Percentiles rank a stretch among this genome's conserved stretches.
These are phyloP conservation scores for Trachelipus rathkii DNA, from an alignment of 1,140 invertebrate species.

Conservation along the genomic window DNA sequence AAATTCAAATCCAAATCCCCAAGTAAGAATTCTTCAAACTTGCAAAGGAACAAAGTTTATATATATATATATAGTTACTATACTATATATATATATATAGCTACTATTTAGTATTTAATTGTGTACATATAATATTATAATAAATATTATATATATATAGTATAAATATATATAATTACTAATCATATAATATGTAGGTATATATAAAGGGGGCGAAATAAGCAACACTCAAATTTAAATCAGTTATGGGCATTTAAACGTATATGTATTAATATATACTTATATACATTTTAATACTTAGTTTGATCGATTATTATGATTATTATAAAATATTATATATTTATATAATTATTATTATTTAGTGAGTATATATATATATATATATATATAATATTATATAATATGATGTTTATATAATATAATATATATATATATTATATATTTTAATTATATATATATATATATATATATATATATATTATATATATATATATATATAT, in stretches of 20 bases:
- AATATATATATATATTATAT: conserved; percentile 4
- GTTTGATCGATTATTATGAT: no score
- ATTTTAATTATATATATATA: background rate
- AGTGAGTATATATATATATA: no score
- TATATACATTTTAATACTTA: background rate
- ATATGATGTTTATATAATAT: background rate
- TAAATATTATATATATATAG: no score
- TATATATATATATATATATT: conserved; percentile 15
- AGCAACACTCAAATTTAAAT: background rate
- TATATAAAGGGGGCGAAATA: background rate
- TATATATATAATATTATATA: no score
- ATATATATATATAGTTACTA: no score
- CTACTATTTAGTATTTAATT: no score
- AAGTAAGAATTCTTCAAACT: background rate
- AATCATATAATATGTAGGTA: no score
- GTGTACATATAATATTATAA: no score
- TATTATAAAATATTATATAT: no score
- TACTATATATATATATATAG: no score
- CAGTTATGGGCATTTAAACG: background rate
- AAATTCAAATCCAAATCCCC: conserved; percentile 7
- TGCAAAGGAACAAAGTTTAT: background rate
- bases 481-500: conserved; percentile 13
- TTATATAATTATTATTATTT: no score
- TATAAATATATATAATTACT: no score
- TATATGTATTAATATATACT: background rate